phyloP scores from a whole-genome alignment of 2,888 invertebrate species.

The Syrista parreyssii region DNA sequence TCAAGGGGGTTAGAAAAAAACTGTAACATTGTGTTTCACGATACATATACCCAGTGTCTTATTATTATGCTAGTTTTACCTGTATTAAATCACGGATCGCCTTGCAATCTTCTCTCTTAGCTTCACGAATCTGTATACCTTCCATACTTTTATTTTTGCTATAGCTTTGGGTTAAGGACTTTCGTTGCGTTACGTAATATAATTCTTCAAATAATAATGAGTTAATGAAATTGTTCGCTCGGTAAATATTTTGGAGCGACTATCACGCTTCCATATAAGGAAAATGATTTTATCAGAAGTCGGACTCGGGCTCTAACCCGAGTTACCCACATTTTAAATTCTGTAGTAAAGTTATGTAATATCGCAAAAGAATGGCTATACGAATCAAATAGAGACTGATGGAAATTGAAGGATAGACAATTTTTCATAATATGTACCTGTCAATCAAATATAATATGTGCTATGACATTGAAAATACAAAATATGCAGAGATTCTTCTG shows the following conservation, averaged over 20 bases:
- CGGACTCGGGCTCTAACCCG: too few species aligned
- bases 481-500: background rate
- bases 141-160: conserved; percentile 2
- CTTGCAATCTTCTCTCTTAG: conserved; percentile 49
- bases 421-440: background rate
- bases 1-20: background rate
- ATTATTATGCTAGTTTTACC: conserved; percentile 28
- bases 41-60: background rate
- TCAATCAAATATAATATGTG: background rate
- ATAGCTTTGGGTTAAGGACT: background rate
- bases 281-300: background rate
- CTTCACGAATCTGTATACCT: conserved; percentile 43
- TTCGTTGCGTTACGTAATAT: background rate
- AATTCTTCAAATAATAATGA: background rate
- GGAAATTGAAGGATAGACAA: too few species aligned
- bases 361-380: too few species aligned
- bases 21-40: background rate
- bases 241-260: background rate
- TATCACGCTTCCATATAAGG: background rate
- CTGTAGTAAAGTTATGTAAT: too few species aligned
- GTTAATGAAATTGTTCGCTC: background rate
- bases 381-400: too few species aligned
- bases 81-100: conserved; percentile 48
- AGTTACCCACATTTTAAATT: background rate
- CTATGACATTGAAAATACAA: background rate